Percentiles rank a stretch among this genome's conserved stretches.
Evolutionary conservation across 2,797 vertebrate species (phyloP).

Genomic region (Enteromius argenteus): DNA sequence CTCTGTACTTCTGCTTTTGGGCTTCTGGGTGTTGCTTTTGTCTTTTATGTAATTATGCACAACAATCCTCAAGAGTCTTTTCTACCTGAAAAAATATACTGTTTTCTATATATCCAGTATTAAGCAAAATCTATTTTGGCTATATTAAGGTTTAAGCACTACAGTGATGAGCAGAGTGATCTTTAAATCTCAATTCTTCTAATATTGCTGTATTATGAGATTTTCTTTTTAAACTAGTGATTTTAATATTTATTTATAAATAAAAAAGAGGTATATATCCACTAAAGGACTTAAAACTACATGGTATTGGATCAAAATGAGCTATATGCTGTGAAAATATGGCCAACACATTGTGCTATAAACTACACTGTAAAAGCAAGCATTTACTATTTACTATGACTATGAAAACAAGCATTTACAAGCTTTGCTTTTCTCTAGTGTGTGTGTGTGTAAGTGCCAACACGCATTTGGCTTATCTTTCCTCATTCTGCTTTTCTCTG

Average conservation of each 20-base stretch:
- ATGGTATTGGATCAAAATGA: neutral
- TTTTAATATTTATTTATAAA: neutral
- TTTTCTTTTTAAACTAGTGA: neutral
- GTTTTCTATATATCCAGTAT: neutral
- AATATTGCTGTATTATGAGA: neutral
- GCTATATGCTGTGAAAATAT: neutral
- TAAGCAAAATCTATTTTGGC: neutral
- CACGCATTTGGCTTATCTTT: neutral
- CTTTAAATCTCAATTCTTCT: neutral
- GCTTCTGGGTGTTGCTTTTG: neutral
- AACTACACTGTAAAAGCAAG: too few species aligned
- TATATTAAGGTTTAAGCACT: neutral
- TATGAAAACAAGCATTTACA: constrained; percentile 13
- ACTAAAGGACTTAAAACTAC: neutral
- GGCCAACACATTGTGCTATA: neutral
- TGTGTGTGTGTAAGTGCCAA: neutral
- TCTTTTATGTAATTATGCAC: neutral
- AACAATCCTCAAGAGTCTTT: neutral
- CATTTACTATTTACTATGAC: too few species aligned
- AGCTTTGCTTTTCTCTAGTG: neutral
- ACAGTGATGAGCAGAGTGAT: neutral
- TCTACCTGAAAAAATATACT: neutral
- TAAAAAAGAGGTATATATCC: neutral
- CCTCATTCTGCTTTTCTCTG: constrained; percentile 15
- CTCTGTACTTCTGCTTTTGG: neutral